Base-by-base conservation (phyloP, 2,888 invertebrate species). In the Sinhomidia bicolor region DNA sequence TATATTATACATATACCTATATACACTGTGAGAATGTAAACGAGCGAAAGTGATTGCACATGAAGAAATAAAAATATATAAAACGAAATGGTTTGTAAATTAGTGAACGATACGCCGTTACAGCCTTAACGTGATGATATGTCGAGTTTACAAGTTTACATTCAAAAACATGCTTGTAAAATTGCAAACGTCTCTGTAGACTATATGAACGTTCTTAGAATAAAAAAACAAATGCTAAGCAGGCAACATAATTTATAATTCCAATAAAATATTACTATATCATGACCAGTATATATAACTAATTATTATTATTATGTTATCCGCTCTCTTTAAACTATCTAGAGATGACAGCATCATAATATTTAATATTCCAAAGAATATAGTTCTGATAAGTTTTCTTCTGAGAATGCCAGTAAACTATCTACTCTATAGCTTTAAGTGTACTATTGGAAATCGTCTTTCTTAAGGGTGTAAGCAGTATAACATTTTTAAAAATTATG, bases 391-490 rank as follows among this genome's bases (percentile, higher is more conserved):
- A n/a, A n/a, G n/a, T n/a, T n/a, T n/a, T n/a, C n/a, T n/a, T n/a
- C n/a, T n/a, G n/a, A n/a, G n/a, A n/a, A n/a, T n/a, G n/a, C n/a
- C n/a, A n/a, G n/a, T n/a, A n/a, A n/a, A n/a, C n/a, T 6, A 1
- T 14, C 47, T 9, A 5, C 17, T 51, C 17, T 51, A 5, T 51
- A 51, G 51, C 12, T 51, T 51, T 47, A 47, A 47, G 23, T 74
- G n/a, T 20, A 74, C 7, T 26, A 85, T 80, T 41, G 80, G 47
- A 86, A 80, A 86, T 86, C 80, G 86, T 86, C 86, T 86, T 86
- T 86, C 86, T 80, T 54, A 86, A 86, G 85, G 51, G 32, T 78
- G 62, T 51, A 62, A 79, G 47, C 68, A 32, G 29, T 62, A 85
- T 20, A 57, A 17, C 17, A 57, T n/a, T 7, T 2, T 3, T 12